Evolutionary conservation across 2,888 invertebrate genomes (phyloP), one percentile per base, ranked within the genome.

Genomic region (Acleris laterana): DNA sequence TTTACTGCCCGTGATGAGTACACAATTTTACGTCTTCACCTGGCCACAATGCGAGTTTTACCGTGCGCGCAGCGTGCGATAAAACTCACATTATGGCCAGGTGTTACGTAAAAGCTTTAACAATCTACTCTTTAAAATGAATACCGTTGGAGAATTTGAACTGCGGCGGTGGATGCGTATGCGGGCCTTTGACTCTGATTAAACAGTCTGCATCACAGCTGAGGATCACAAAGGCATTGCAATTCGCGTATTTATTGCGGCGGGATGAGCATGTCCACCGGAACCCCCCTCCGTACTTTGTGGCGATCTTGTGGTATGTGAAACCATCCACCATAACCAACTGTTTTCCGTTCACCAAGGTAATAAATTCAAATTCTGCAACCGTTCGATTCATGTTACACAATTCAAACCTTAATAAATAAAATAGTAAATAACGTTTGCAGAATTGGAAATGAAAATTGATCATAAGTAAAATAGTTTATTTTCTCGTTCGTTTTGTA

Each of bases 301-400:
- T 6, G 19, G 32, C 16, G 9, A 42, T 19, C 44, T 25, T 57
- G 22, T 57, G 56, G 42, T 46, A 57, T n/a, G 46, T 57, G 13
- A 48, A 57, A 16, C 57, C 57, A 11, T 46, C 57, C 11, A 57
- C 42, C 46, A 57, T 57, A 19, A 57, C 46, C 7, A 57, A 42
- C 13, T 13, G 25, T 44, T 46, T 46, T 11, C 57, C 57, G 28
- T 5, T 57, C 19, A 48, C 5, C 44, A 57, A 46, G 17, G 9
- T 25, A 28, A 57, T 44, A 13, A 46, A 17, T 46, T 46, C 25
- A n/a, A 20, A 28, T 5, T 48, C 46, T 57, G 19, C 22, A 57
- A 46, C 3, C 25, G 13, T 38, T 13, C 9, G 9, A 11, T 38
- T 13, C 4, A 38, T 38, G 38, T 38, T 13, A 38, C 11, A 13